Evolutionary conservation across 2,888 invertebrate species (phyloP), one percentile per base, ranked within the genome.

Genomic region (Ophion costatus): DNA sequence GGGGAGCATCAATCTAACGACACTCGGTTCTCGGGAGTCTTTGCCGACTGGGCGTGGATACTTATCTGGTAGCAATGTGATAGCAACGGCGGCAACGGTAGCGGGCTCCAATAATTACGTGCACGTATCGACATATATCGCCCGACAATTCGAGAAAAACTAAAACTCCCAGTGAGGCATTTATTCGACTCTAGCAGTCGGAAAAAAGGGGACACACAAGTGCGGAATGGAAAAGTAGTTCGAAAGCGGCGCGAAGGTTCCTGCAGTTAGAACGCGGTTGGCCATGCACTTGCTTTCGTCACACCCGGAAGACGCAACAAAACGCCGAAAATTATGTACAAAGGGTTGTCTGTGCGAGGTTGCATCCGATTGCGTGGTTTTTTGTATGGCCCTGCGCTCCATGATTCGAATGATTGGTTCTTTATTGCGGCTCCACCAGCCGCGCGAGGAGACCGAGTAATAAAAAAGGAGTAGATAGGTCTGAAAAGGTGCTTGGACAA

Each of bases 1-100:
- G 84, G 86, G 87, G 87, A 87, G 89, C 89, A 90, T 91, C 91
- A 91, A 91, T 91, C 90, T 90, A 91, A 90, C 90, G 90, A 90
- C 88, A 80, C 88, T 82, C 88, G 87, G 87, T 85, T 74, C 78
- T 81, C 78, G 75, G 71, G 75, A 79, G 85, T 77, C 84, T 82
- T 78, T 80, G 77, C 81, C 69, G 22, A 22, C 45, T 73, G 69
- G 57, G 78, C 78, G 64, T 56, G 61, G 56, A 79, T 70, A 59
- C 74, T 4, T 29, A 29, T 29, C 29, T 29, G 29, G 29, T 29
- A 29, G 29, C 29, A 29, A 29, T 29, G 29, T 29, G 29, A 4
- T 29, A 29, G 29, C 4, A 29, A 2, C 38, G 9, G 38, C 38
- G 9, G 38, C 9, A 38, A 38, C 7, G 38, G 38, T 38, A 38